A percentile compares a stretch with the other conserved stretches of the same genome.
phyloP scores from a whole-genome alignment of 2,888 invertebrate species.

The Dusona sp. region DNA sequence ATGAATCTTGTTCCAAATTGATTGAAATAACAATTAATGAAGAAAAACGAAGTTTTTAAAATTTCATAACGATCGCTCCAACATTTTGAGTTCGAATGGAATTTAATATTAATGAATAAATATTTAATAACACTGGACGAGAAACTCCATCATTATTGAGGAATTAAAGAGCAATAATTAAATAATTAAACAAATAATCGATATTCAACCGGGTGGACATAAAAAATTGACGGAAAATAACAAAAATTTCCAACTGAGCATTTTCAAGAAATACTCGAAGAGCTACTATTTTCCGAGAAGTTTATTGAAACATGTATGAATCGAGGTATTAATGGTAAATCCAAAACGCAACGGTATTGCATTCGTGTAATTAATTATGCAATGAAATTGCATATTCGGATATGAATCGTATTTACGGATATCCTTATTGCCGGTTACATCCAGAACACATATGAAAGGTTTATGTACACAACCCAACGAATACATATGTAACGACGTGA shows the following conservation, averaged over 20 bases:
- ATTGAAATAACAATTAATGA: background rate
- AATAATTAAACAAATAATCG: background rate
- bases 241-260: background rate
- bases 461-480: background rate
- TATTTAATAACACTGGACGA: background rate
- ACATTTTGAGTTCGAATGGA: background rate
- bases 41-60: background rate
- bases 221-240: background rate
- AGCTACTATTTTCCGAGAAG: background rate
- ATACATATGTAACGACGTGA: background rate
- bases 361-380: background rate
- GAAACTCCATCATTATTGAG: background rate
- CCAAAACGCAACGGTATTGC: background rate
- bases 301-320: background rate
- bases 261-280: background rate
- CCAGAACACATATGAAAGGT: background rate
- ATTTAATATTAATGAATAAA: background rate
- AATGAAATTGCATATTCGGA: conserved; percentile 36
- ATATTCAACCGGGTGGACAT: background rate
- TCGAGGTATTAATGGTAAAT: background rate
- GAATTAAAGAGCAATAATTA: background rate
- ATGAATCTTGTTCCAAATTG: background rate
- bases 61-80: background rate
- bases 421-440: conserved; percentile 18
- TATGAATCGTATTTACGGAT: conserved; percentile 43